These are phyloP conservation scores for Resseliella maxima DNA, from an alignment of 2,888 invertebrate genomes.

Conservation along the genomic window DNA sequence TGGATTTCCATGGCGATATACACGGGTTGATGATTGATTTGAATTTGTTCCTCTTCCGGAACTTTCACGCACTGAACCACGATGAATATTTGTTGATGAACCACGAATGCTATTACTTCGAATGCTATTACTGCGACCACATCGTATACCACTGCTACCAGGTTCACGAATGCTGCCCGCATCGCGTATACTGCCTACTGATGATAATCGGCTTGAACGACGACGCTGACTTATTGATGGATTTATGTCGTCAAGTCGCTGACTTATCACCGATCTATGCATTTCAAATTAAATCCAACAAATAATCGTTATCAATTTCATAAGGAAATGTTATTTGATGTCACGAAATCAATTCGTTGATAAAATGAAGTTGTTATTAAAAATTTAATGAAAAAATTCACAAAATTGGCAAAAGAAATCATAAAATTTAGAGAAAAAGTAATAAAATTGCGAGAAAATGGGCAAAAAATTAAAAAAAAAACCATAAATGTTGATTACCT, in stretches of 20 bases:
- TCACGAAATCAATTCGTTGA: no score
- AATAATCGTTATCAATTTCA: background rate
- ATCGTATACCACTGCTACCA: constrained; percentile 61
- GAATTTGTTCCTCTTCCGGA: constrained; percentile 43
- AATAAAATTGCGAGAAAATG: no score
- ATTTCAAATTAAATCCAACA: background rate
- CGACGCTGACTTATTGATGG: constrained; percentile 59
- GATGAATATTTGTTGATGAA: constrained; percentile 19
- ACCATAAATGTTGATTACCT: constrained; percentile 65
- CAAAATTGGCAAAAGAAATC: no score
- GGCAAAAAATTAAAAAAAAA: background rate
- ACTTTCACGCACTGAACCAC: constrained; percentile 22
- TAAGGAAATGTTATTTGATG: no score
- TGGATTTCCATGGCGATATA: constrained; percentile 3
- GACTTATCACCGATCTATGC: constrained; percentile 65
- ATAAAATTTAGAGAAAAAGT: no score
- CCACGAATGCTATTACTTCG: constrained; percentile 20
- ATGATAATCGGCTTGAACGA: constrained; percentile 18
- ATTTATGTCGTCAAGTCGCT: constrained; percentile 65
- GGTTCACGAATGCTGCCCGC: constrained; percentile 59
- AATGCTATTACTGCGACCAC: background rate
- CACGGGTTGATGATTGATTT: background rate
- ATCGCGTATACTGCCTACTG: constrained; percentile 62
- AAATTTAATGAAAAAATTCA: no score
- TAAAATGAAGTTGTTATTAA: no score